A percentile compares a stretch with the other conserved stretches of the same genome.
Conservation (phyloP, 2,888 invertebrate genomes). For the Clusia tigrina region DNA sequence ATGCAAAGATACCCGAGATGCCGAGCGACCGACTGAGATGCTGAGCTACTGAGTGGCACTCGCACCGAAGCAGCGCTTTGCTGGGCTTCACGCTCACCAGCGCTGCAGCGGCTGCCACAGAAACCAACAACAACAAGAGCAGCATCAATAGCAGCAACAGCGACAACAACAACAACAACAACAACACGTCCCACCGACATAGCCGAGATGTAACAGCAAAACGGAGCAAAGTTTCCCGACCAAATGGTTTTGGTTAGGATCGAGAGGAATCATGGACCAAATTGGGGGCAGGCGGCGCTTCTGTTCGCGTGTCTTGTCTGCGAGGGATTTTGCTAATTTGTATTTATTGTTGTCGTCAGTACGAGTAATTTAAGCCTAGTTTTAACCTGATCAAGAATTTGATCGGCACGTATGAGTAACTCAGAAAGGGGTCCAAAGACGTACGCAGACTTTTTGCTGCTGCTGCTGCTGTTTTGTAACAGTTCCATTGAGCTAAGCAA, state of each 20-base stretch:
- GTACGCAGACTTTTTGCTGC: too few relatives aligned
- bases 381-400: too few relatives aligned
- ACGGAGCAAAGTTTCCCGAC: conserved; percentile 28
- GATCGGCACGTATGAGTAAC: too few relatives aligned
- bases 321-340: not conserved
- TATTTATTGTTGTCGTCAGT: not conserved
- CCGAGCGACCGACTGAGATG: conserved; percentile 20
- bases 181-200: conserved; percentile 1
- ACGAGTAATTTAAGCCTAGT: not conserved
- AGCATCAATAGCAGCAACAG: not conserved
- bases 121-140: not conserved
- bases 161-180: conserved; percentile 15
- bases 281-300: not conserved
- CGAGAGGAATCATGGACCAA: not conserved
- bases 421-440: too few relatives aligned
- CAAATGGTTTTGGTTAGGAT: not conserved
- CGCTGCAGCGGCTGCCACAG: conserved; percentile 32
- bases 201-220: conserved; percentile 14
- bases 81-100: conserved; percentile 30
- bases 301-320: not conserved
- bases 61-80: too few relatives aligned
- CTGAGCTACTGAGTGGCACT: conserved; percentile 29
- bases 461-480: too few relatives aligned
- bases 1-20: conserved; percentile 21
- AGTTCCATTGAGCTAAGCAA: too few relatives aligned